A percentile compares a stretch with the other conserved stretches of the same genome.
Conservation (phyloP, 2,888 invertebrate genomes). For the Oscheius myriophilus region DNA sequence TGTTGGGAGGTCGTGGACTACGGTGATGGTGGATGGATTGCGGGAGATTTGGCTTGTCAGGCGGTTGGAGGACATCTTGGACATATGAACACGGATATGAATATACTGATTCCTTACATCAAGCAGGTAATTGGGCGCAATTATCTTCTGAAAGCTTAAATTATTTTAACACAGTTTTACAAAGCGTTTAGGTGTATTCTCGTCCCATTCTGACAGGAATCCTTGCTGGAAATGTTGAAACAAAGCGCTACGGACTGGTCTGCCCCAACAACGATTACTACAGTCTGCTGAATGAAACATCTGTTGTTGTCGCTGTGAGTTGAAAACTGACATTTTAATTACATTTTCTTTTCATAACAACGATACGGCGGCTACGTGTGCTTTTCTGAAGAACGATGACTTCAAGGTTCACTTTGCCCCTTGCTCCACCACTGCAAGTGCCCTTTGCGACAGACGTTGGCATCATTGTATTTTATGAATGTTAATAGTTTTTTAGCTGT, state of each 20-base stretch:
- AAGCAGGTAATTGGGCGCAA: constrained; percentile 17
- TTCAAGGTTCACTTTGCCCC: constrained; percentile 43
- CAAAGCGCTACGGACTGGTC: constrained; percentile 42
- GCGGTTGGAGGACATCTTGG: constrained; percentile 55
- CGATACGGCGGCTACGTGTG: constrained; percentile 35
- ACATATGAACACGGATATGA: constrained; percentile 33
- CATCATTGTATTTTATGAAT: background rate
- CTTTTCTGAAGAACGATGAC: constrained; percentile 42
- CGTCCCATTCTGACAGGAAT: constrained; percentile 56
- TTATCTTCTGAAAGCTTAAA: background rate
- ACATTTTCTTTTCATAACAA: constrained; percentile 23
- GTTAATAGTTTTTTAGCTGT: constrained; percentile 49
- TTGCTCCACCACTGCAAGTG: constrained; percentile 42
- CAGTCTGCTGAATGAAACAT: constrained; percentile 31
- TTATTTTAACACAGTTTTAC: background rate
- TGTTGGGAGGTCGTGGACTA: constrained; percentile 25
- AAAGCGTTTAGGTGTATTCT: constrained; percentile 26
- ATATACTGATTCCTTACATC: constrained; percentile 32
- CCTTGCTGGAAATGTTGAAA: constrained; percentile 53
- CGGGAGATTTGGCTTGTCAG: constrained; percentile 51
- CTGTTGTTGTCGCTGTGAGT: background rate
- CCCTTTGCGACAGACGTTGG: constrained; percentile 59
- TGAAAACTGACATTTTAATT: background rate
- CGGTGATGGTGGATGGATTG: constrained; percentile 42
- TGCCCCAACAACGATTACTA: constrained; percentile 54